Evolutionary conservation across 1,140 invertebrate genomes (phyloP).

Genomic region (Arion vulgaris): DNA sequence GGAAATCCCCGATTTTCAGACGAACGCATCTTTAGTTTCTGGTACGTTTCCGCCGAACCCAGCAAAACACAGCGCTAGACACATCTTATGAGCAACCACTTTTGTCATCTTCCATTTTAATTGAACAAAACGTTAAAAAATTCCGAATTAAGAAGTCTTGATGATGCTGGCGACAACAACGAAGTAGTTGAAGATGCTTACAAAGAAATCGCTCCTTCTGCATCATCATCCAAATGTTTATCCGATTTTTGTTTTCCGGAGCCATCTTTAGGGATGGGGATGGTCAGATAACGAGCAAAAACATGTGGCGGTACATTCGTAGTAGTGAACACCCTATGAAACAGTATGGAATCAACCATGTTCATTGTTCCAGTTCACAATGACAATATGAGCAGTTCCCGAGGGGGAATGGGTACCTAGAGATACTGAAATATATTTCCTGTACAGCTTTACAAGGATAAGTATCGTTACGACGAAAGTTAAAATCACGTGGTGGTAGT

Average conservation of each 20-base stretch:
- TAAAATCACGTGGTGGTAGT: too few relatives aligned
- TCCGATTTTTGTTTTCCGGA: too few relatives aligned
- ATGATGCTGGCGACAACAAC: too few relatives aligned
- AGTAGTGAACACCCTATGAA: neutral
- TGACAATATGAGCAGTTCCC: neutral
- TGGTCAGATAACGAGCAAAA: too few relatives aligned
- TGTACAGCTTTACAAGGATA: neutral
- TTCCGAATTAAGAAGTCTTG: too few relatives aligned
- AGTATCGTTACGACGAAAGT: neutral
- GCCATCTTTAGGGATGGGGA: too few relatives aligned
- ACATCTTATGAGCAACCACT: neutral
- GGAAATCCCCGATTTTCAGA: neutral
- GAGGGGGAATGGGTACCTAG: constrained; percentile 45
- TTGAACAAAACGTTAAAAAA: too few relatives aligned
- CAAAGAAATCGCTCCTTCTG: too few relatives aligned
- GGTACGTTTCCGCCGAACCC: neutral
- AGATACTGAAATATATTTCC: constrained; percentile 39
- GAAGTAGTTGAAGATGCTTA: too few relatives aligned
- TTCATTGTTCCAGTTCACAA: neutral
- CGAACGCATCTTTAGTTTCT: constrained; percentile 1
- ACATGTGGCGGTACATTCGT: neutral
- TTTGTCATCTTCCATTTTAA: too few relatives aligned
- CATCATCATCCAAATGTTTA: too few relatives aligned
- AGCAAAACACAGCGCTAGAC: neutral
- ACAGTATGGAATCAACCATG: neutral